Evolutionary conservation across 2,888 invertebrate genomes (phyloP).

Genomic region (Agrotis segetum): DNA sequence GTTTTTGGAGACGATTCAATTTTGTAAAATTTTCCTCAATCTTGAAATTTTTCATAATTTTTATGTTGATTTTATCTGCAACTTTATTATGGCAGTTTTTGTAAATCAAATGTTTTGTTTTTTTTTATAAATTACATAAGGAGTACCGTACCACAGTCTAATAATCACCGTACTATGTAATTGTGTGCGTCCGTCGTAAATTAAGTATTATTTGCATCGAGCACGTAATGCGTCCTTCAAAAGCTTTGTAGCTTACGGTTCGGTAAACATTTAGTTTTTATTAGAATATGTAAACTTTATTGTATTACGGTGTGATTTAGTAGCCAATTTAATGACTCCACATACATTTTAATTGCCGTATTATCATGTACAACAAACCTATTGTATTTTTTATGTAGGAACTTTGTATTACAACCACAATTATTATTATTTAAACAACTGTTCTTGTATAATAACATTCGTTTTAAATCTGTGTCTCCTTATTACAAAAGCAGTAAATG

Average conservation of each 20-base stretch:
- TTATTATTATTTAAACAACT: background rate
- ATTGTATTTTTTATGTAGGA: constrained; percentile 3
- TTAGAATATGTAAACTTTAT: constrained; percentile 17
- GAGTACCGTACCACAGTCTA: no score
- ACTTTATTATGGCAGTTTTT: constrained; percentile 5
- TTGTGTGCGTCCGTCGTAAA: constrained; percentile 9
- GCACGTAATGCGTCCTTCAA: constrained; percentile 30
- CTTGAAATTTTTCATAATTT: background rate
- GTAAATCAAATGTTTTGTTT: background rate
- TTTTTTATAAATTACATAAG: background rate
- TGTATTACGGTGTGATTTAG: constrained; percentile 1
- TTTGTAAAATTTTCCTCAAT: background rate
- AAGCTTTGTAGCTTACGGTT: constrained; percentile 15
- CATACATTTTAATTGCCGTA: background rate
- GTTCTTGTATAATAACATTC: constrained; percentile 12
- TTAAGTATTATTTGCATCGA: constrained; percentile 14
- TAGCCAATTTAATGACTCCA: background rate
- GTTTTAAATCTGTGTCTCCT: constrained; percentile 5
- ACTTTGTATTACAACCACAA: background rate
- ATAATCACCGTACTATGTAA: background rate
- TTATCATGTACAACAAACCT: background rate
- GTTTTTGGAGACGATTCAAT: background rate
- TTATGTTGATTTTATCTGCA: constrained; percentile 24
- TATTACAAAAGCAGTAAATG: constrained; percentile 23
- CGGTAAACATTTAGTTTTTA: constrained; percentile 29